Percentiles rank a stretch among this genome's conserved stretches.
phyloP scores from a whole-genome alignment of 1,140 invertebrate species.

The Calephelis virginiensis region DNA sequence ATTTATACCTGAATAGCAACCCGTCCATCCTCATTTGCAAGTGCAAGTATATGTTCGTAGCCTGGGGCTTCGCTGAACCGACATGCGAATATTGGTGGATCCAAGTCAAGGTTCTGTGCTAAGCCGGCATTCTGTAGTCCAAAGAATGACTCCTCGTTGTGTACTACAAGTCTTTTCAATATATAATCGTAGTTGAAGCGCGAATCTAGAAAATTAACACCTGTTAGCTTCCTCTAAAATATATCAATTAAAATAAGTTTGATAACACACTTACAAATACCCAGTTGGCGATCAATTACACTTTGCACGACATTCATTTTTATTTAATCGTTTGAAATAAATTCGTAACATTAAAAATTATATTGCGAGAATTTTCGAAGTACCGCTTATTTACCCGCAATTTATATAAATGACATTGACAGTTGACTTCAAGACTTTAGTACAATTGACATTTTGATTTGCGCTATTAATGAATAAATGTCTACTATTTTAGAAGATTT shows the following conservation, averaged over 20 bases:
- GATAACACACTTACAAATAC: constrained; percentile 57
- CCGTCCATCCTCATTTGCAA: constrained; percentile 92
- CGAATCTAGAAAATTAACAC: constrained; percentile 53
- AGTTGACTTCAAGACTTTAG: not conserved
- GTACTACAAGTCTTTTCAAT: constrained; percentile 69
- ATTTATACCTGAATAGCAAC: constrained; percentile 80
- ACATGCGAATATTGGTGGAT: constrained; percentile 83
- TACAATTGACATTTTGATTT: too few species aligned
- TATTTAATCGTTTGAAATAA: not conserved
- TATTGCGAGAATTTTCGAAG: not conserved
- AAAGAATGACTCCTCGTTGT: constrained; percentile 76
- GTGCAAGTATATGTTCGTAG: constrained; percentile 84
- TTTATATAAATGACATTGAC: constrained; percentile 24
- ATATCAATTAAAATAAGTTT: not conserved
- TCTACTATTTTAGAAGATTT: too few species aligned
- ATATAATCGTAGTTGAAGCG: constrained; percentile 74
- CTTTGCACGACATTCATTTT: constrained; percentile 65
- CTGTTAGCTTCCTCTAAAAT: not conserved
- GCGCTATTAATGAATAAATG: too few species aligned
- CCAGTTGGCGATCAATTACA: constrained; percentile 72
- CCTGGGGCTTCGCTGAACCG: constrained; percentile 81
- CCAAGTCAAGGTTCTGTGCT: constrained; percentile 70
- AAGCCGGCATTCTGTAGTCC: constrained; percentile 71
- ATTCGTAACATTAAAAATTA: constrained; percentile 1
- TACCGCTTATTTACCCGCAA: constrained; percentile 43